Evolutionary conservation across 2,797 vertebrate species (phyloP), one percentile per base, ranked within the genome.

Genomic region (Acridotheres tristis): DNA sequence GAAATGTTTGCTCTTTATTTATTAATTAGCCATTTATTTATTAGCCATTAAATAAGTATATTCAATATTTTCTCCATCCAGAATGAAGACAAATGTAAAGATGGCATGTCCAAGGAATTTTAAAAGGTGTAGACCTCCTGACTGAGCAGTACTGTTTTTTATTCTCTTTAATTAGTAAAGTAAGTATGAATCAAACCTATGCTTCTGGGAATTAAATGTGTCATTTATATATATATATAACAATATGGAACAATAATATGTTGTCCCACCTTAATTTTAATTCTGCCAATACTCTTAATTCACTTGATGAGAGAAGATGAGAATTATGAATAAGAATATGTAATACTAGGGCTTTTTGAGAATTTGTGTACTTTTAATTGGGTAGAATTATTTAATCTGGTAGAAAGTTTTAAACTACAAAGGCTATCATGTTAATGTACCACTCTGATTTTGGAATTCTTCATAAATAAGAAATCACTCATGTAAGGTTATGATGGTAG

Each of bases 71-170:
- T 95, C 93, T 84, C 61, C 51, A 84, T 75, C 30, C 76, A 98
- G 98, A 97, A 98, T 98, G 98, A 98, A 98, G 97, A 97, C 96
- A 94, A 96, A 97, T 97, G 96, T 97, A 88, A 98, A 98, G 93
- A 98, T 98, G 98, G 98, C 97, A 97, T 98, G 97, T 98, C 97
- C 97, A 96, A 98, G 97, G 96, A 98, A 97, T 94, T 98, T 98
- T 97, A 98, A 98, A 97, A 98, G 98, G 75, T 98, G 98, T 96
- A 98, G 98, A 96, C 98, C 98, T 96, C 98, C 98, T 91, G 98
- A 98, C 50, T 98, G 98, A 98, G 93, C 92, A 85, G 71, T 17
- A 34, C 81, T 96, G 51, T 69, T 88, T 84, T 95, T 93, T 84
- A 87, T 85, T 95, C 75, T 96, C 77, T 94, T 96, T 92, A 91